phyloP scores from a whole-genome alignment of 2,113 vertebrate genomes.

The Hystrix cristata region DNA sequence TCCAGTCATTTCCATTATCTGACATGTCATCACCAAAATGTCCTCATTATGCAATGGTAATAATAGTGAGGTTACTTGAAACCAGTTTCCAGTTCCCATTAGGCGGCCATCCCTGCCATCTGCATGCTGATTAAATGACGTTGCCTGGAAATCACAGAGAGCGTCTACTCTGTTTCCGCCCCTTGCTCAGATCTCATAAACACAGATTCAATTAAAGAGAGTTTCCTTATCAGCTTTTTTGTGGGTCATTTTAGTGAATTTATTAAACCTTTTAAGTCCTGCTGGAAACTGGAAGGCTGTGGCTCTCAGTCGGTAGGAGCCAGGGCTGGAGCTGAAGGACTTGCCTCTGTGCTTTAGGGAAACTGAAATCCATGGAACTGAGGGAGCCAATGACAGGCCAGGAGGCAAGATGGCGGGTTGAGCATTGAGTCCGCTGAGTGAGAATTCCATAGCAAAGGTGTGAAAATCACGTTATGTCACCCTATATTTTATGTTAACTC shows the following conservation, averaged over 20 bases:
- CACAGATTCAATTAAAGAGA: conserved; percentile 79
- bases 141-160: conserved; percentile 81
- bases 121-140: conserved; percentile 77
- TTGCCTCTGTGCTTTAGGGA: neutral
- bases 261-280: conserved; percentile 75
- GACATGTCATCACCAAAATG: conserved; percentile 73
- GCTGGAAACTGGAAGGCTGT: conserved; percentile 53
- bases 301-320: neutral
- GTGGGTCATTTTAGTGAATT: conserved; percentile 71
- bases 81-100: conserved; percentile 75
- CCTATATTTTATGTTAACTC: neutral
- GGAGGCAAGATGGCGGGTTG: neutral
- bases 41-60: conserved; percentile 76
- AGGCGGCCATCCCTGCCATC: conserved; percentile 77
- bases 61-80: conserved; percentile 75
- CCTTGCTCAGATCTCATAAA: conserved; percentile 72
- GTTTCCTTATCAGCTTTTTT: conserved; percentile 77
- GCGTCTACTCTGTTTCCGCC: conserved; percentile 79
- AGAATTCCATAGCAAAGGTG: neutral
- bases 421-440: neutral
- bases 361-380: neutral
- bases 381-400: neutral
- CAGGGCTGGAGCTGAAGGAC: neutral
- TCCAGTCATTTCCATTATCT: conserved; percentile 75
- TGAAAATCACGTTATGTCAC: neutral